A percentile compares a stretch with the other conserved stretches of the same genome.
Evolutionary conservation across 2,888 invertebrate genomes (phyloP).

Genomic region (Corbicula japonica): DNA sequence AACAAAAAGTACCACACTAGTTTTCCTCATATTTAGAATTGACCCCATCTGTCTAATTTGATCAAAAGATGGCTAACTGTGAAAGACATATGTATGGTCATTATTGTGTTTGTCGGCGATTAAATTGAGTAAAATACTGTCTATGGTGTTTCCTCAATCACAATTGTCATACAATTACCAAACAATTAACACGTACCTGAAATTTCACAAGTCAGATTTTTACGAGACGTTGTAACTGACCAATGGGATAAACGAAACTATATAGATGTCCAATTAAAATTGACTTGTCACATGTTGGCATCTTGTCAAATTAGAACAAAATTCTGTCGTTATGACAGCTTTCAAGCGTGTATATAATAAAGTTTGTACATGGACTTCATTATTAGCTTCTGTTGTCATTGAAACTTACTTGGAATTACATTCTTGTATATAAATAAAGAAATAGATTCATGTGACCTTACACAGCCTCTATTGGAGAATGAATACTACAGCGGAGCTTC

Average conservation of each 20-base stretch:
- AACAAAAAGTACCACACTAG: no score
- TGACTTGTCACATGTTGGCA: no score
- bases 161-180: slow-evolving; percentile 8
- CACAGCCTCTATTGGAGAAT: slow-evolving; percentile 17
- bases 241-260: slow-evolving; percentile 6
- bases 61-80: slow-evolving; percentile 27
- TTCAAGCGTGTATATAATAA: slow-evolving; percentile 13
- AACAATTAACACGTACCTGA: slow-evolving; percentile 1
- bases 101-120: slow-evolving; percentile 8
- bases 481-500: slow-evolving; percentile 10
- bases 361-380: background rate
- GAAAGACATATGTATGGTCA: slow-evolving; percentile 24
- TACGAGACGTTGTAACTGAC: slow-evolving; percentile 2
- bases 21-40: no score
- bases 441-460: slow-evolving; percentile 26
- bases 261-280: slow-evolving; percentile 15
- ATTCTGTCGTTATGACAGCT: slow-evolving; percentile 17
- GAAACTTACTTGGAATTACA: background rate
- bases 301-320: slow-evolving; percentile 20
- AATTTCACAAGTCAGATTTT: slow-evolving; percentile 1
- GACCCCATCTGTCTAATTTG: no score
- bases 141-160: slow-evolving; percentile 21
- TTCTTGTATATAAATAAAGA: background rate
- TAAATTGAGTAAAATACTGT: slow-evolving; percentile 32
- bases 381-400: background rate